A percentile compares a stretch with the other conserved stretches of the same genome.
Conservation (phyloP, 35 echinoderm and acorn worm species). For the Heliocidaris erythrogramma region DNA sequence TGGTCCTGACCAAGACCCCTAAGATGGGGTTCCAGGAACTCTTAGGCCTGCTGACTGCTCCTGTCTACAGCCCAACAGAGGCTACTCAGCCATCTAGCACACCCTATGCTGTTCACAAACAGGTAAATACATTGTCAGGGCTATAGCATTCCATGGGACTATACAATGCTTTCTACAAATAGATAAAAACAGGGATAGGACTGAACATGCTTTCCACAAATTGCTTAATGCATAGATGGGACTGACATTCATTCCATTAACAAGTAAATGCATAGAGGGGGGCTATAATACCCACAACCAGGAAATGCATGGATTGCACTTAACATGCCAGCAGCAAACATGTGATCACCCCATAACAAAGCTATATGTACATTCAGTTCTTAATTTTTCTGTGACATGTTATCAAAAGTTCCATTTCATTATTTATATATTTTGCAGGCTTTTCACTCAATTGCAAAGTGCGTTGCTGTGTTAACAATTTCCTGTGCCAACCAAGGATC, state of each 20-base stretch:
- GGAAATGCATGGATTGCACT: too few species aligned
- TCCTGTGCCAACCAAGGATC: slow-evolving; percentile 69
- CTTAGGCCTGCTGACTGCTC: slow-evolving; percentile 71
- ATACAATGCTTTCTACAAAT: background rate
- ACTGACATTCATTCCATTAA: too few species aligned
- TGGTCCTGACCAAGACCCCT: slow-evolving; percentile 84
- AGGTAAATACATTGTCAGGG: slow-evolving; percentile 53
- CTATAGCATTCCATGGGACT: background rate
- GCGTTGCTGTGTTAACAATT: slow-evolving; percentile 89
- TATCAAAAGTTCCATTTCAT: background rate
- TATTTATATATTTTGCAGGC: slow-evolving; percentile 66
- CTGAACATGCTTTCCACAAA: background rate
- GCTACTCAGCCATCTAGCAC: slow-evolving; percentile 72
- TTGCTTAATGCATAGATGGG: too few species aligned
- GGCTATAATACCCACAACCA: too few species aligned
- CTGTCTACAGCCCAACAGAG: slow-evolving; percentile 87
- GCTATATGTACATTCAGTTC: background rate
- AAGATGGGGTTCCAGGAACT: slow-evolving; percentile 88
- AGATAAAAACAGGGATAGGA: background rate
- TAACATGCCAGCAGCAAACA: too few species aligned
- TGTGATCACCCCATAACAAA: too few species aligned
- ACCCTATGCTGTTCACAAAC: slow-evolving; percentile 92
- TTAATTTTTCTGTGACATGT: background rate
- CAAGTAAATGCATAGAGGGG: too few species aligned
- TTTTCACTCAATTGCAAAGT: slow-evolving; percentile 97